Conservation (phyloP, 2,113 vertebrate species). For the Sclerurus mexicanus region DNA sequence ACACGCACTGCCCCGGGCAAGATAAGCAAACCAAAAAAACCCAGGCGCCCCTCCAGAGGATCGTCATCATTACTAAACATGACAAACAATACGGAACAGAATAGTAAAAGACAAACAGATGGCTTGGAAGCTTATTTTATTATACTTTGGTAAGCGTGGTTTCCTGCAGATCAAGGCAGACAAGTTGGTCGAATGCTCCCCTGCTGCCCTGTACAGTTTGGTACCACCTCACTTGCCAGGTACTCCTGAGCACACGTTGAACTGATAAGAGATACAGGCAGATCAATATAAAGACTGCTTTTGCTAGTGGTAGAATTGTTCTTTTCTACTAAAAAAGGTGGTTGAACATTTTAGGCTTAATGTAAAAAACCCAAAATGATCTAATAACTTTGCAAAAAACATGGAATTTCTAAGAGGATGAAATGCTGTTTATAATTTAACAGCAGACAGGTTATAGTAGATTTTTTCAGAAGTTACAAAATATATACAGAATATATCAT, state of each 20-base stretch:
- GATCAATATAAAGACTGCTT: not conserved
- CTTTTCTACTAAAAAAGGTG: not conserved
- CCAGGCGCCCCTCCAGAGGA: not conserved
- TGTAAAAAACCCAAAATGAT: not conserved
- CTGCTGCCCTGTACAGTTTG: not conserved
- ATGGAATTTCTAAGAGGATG: slow-evolving; percentile 39
- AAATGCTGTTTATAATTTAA: slow-evolving; percentile 75
- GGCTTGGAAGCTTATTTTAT: slow-evolving; percentile 66
- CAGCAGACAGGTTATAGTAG: slow-evolving; percentile 64
- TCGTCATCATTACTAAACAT: not conserved
- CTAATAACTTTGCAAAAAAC: not conserved
- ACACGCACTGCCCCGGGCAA: not conserved
- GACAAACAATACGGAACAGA: not conserved
- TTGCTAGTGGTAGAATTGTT: not conserved
- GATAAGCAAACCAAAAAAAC: no score
- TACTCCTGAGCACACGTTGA: slow-evolving; percentile 3
- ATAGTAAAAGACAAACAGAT: not conserved
- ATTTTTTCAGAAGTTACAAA: slow-evolving; percentile 78
- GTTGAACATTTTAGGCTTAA: slow-evolving; percentile 16
- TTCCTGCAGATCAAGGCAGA: slow-evolving; percentile 36
- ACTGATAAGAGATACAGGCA: not conserved
- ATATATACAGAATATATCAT: slow-evolving; percentile 87
- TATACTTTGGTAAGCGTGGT: slow-evolving; percentile 40
- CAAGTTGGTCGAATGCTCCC: not conserved
- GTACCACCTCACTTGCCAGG: not conserved